Evolutionary conservation across 2,113 vertebrate species (phyloP), one percentile per base, ranked within the genome.

Genomic region (Felis chaus): DNA sequence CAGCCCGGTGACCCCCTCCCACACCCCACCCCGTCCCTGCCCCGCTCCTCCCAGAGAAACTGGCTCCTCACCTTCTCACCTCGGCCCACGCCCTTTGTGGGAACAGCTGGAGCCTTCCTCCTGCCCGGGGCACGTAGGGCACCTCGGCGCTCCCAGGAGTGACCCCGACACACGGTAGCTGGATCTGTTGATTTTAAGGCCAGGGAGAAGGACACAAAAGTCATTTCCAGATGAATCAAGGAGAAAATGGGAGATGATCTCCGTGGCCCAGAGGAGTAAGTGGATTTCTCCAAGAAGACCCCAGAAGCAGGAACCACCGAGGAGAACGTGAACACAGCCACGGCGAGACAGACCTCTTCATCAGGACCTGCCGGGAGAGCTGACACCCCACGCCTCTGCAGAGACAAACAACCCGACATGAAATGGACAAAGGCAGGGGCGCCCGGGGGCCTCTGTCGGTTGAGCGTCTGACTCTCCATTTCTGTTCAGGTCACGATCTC

Each of bases 41-140:
- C 31, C 45, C 5, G 31, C 31, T 50, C n/a, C 65, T 50, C 14
- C 41, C 31, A 0, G 5, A 33, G 63, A 68, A 14, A 50, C 19
- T 4, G 19, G 83, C 25, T 31, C 27, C 68, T 86, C 5, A 9
- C 39, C 39, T 31, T 50, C 68, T 86, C 5, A 15, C 29, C 39
- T 29, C 1, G 29, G 39, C 61, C 82, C 82, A 13, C 7, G 3
- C 27, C 83, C n/a, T 61, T 27, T 3, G 23, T 14, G 23, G 80
- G 55, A 25, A 13, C 7, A 1, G 14, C 25, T 25, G 3, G 36
- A 1, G 14, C n/a, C 83, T 0, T 10, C 4, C 7, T n/a, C 65
- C 65, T n/a, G 29, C 21, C 31, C 0, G 0, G 2, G 7, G 33
- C 13, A 0, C 8, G 27, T 9, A 6, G 65, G 55, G 14, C 14